Evolutionary conservation across 2,113 vertebrate genomes (phyloP).

Genomic region (Crypturellus undulatus): DNA sequence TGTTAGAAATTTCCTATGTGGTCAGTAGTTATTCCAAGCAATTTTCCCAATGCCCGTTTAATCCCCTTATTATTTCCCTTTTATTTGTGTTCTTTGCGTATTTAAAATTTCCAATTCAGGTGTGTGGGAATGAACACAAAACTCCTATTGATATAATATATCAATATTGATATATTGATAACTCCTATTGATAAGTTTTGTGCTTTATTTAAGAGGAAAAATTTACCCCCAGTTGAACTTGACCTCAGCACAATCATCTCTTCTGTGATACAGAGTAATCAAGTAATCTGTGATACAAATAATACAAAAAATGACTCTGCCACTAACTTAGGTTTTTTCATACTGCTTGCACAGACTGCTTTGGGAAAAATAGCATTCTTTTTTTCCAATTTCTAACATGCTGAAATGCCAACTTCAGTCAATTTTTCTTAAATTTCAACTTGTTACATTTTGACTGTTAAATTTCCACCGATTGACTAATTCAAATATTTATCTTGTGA

Average conservation of each 20-base stretch:
- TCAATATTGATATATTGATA: no score
- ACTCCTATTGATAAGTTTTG: neutral
- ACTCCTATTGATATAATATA: neutral
- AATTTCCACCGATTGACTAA: neutral
- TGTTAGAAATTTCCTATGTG: neutral
- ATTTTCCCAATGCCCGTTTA: neutral
- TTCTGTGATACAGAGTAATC: neutral
- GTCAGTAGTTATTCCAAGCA: neutral
- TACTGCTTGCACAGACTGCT: neutral
- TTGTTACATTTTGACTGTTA: neutral
- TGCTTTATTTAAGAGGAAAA: neutral
- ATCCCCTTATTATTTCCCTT: rapidly evolving
- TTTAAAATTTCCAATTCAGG: neutral
- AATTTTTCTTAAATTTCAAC: neutral
- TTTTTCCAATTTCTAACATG: neutral
- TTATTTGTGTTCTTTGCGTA: neutral
- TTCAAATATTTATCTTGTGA: slow-evolving; percentile 5
- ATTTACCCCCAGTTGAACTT: neutral
- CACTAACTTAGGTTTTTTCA: neutral
- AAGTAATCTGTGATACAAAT: no score
- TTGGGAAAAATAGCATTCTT: neutral
- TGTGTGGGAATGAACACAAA: neutral
- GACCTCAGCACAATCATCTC: neutral
- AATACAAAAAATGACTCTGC: neutral
- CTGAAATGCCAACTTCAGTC: neutral